Evolutionary conservation across 2,888 invertebrate genomes (phyloP), one percentile per base, ranked within the genome.

Genomic region (Melipona beecheii): DNA sequence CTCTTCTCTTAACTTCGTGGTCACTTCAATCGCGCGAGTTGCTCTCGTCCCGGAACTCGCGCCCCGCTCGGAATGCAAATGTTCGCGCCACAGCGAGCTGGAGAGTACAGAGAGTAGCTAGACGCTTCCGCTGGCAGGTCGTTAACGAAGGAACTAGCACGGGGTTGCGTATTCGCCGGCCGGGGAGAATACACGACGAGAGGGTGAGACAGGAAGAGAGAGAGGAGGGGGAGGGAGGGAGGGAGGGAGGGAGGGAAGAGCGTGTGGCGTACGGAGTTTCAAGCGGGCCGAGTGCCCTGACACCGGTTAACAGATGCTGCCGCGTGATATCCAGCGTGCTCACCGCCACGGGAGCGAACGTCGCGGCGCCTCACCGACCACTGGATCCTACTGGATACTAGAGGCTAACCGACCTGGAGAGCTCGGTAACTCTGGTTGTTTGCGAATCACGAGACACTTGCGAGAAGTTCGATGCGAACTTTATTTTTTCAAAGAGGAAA

Each of bases 251-350:
- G 83, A 86, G 87, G 77, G 86, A 86, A 88, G 81, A 87, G 83
- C 86, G n/a, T 50, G 91, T 92, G 87, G 90, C 87, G 90, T 91
- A 92, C 89, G 85, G 86, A 82, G 81, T 68, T 89, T 86, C 70
- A 88, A 87, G 80, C 87, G 81, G 43, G 75, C 15, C 81, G 91
- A 89, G 88, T 36, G 36, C 78, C 83, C 92, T 91, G 93, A 92
- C 93, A 92, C 91, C 91, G 56, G 24, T 31, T 69, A 56, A 85
- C 71, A 93, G 94, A 93, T 94, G 91, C 86, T 91, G 90, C 90
- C 86, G 88, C 89, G 86, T 91, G 93, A 93, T 94, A 94, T 92
- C 92, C 86, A 84, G 73, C 87, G 87, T 90, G 89, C 50, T 66
- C 31, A 31, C 31, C 31, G 31, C 43, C 43, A 36, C 36, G 36